Conservation (phyloP, 1,140 invertebrate genomes). For the Drosophila arizonae region DNA sequence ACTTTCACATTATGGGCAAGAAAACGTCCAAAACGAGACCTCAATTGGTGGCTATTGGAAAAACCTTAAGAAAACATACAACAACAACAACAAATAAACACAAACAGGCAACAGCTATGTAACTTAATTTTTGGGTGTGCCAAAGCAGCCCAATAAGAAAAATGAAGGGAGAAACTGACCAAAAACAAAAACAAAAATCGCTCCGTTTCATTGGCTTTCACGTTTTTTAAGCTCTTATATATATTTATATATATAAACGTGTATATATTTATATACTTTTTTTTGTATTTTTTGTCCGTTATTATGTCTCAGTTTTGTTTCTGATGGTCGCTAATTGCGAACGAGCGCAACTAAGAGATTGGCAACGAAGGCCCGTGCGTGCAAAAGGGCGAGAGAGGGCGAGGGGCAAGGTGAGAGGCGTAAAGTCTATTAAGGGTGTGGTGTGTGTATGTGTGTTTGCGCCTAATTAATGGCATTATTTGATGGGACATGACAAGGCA, state of each 20-base stretch:
- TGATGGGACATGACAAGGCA: slow-evolving; percentile 47
- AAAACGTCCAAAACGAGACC: slow-evolving; percentile 34
- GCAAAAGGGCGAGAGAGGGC: background rate
- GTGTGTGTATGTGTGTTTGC: slow-evolving; percentile 40
- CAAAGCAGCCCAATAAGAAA: slow-evolving; percentile 10
- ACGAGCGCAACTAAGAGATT: slow-evolving; percentile 30
- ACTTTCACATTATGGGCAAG: slow-evolving; percentile 45
- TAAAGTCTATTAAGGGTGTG: slow-evolving; percentile 41
- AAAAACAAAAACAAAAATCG: slow-evolving; percentile 18
- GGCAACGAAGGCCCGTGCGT: background rate
- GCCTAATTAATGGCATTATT: slow-evolving; percentile 78
- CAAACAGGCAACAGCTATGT: slow-evolving; percentile 16
- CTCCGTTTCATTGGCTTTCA: slow-evolving; percentile 48
- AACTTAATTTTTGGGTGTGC: slow-evolving; percentile 44
- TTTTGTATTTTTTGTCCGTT: slow-evolving; percentile 45
- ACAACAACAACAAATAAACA: slow-evolving; percentile 22
- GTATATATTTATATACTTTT: slow-evolving; percentile 6
- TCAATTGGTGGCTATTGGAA: slow-evolving; percentile 42
- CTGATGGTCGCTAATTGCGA: slow-evolving; percentile 73
- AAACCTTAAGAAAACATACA: slow-evolving; percentile 28
- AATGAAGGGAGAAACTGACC: slow-evolving; percentile 3
- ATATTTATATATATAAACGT: background rate
- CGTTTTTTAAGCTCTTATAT: slow-evolving; percentile 40
- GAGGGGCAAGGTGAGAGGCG: background rate
- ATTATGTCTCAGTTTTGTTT: slow-evolving; percentile 71